Base-by-base conservation (phyloP, 1,140 invertebrate species). In the Monomorium pharaonis region DNA sequence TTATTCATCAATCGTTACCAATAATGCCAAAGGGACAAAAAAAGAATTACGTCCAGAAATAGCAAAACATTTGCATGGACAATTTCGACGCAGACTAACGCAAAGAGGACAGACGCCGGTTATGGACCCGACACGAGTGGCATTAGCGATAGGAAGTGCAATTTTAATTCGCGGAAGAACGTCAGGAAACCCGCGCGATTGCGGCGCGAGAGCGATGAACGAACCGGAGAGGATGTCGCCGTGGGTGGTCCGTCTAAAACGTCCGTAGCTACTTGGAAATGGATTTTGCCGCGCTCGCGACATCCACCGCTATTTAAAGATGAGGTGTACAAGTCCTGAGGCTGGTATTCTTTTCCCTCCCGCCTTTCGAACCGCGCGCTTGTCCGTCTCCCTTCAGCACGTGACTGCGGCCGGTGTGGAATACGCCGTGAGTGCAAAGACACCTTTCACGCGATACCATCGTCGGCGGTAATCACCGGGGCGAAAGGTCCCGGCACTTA, bases 401-500 rank as follows among this genome's bases (percentile, higher is more conserved):
- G 88, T 85, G 86, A 90, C 76, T 87, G 37, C 63, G 81, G 54
- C 30, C 44, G 30, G 44, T 84, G 88, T 84, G 88, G 85, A 89
- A 89, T 89, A 89, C 89, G 78, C 89, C 80, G 86, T 88, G 86
- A 91, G 90, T 92, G 92, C 87, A 92, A 91, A 92, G 90, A 91
- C 91, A 93, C 92, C 92, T 93, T 93, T 92, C 92, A 92, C 92
- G 92, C 90, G 91, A 92, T 89, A 84, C 67, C 84, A 78, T 80
- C 84, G 85, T 78, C 44, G 69, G 21, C 84, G 77, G 90, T 90
- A 91, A 91, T 90, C 89, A 77, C 27, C 80, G 54, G 86, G 81
- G 88, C 62, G 85, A 90, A 90, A 90, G 88, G 88, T 90, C 83
- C 51, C 85, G 58, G 47, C 76, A 86, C 67, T 62, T 54, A 75